Conservation (phyloP, 2,888 invertebrate species). For the Troides aeacus region DNA sequence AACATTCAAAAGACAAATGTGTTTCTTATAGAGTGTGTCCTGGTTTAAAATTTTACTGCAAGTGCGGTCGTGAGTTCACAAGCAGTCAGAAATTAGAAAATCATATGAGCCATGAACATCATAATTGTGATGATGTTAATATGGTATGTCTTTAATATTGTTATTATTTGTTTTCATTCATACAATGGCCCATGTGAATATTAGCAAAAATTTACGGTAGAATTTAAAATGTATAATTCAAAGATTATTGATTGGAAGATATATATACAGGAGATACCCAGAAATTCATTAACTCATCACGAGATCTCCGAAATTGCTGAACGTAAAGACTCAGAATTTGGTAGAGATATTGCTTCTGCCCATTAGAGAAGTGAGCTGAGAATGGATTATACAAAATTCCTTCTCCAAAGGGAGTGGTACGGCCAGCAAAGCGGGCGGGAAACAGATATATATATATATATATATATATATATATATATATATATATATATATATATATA, state of each 20-base stretch:
- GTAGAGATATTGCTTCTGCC: too few species aligned
- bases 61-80: constrained; percentile 48
- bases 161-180: not conserved
- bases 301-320: too few species aligned
- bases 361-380: too few species aligned
- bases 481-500: too few species aligned
- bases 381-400: too few species aligned
- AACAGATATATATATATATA: too few species aligned
- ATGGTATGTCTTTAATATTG: not conserved
- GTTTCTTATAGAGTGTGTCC: constrained; percentile 4
- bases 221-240: not conserved
- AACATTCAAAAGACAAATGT: not conserved
- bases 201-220: not conserved
- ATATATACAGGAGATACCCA: too few species aligned
- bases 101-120: constrained; percentile 39
- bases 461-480: too few species aligned
- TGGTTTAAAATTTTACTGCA: constrained; percentile 36
- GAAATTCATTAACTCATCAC: too few species aligned
- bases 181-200: not conserved
- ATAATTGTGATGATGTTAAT: constrained; percentile 1
- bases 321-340: too few species aligned
- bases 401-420: too few species aligned
- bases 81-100: constrained; percentile 44
- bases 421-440: too few species aligned
- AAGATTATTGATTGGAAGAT: not conserved